These are phyloP conservation scores for Drosophila simulans DNA, from an alignment of 1,140 invertebrate genomes.

Conservation along the genomic window DNA sequence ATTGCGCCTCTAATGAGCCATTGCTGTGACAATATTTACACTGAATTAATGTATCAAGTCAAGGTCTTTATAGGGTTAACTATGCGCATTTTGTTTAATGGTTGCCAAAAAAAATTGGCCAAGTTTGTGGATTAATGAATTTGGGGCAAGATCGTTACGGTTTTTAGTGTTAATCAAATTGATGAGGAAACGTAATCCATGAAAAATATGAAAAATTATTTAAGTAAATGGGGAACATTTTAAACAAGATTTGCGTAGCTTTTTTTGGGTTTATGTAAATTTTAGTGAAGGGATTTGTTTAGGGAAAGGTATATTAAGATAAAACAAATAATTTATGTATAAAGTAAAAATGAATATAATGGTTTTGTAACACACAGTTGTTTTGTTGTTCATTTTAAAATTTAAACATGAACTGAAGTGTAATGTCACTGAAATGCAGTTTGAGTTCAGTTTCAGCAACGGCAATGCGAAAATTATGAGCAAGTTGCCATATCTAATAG, in stretches of 20 bases:
- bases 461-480: conserved; percentile 44
- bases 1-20: conserved; percentile 46
- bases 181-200: conserved; percentile 19
- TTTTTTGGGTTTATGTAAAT: conserved; percentile 8
- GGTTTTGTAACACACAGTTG: too few relatives aligned
- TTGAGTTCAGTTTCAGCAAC: conserved; percentile 10
- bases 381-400: too few relatives aligned
- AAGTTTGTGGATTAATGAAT: conserved; percentile 20
- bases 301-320: background rate
- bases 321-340: too few relatives aligned
- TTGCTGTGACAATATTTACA: conserved; percentile 25
- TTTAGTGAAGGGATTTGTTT: conserved; percentile 22
- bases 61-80: conserved; percentile 36
- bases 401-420: background rate
- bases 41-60: conserved; percentile 19
- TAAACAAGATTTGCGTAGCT: conserved; percentile 18
- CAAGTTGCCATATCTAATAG: conserved; percentile 57
- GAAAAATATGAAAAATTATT: conserved; percentile 13
- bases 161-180: conserved; percentile 36
- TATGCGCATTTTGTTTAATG: conserved; percentile 10
- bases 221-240: background rate
- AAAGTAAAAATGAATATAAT: too few relatives aligned
- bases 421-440: conserved; percentile 7
- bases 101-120: conserved; percentile 10
- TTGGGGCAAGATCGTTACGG: conserved; percentile 33